phyloP scores from a whole-genome alignment of 2,888 invertebrate species.

The Quadriops clusia region DNA sequence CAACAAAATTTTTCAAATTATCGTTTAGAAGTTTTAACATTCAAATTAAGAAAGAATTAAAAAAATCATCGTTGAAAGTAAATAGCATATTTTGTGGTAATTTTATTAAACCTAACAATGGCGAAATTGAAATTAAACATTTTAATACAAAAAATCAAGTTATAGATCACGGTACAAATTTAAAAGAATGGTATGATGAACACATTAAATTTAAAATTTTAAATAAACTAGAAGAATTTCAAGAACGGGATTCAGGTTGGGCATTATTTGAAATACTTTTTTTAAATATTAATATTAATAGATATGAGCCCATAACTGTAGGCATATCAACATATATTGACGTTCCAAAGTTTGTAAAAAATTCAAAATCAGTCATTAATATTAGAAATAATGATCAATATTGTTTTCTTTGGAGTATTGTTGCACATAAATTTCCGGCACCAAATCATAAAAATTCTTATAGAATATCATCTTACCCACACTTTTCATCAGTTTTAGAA shows the following conservation, averaged over 20 bases:
- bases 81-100: conserved; percentile 13
- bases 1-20: conserved; percentile 4
- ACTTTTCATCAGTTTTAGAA: too few relatives aligned
- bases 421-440: conserved; percentile 11
- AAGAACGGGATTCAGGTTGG: conserved; percentile 19
- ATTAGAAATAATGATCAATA: conserved; percentile 18
- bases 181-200: conserved; percentile 14
- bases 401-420: conserved; percentile 18
- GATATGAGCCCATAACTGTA: conserved; percentile 10
- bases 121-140: conserved; percentile 15
- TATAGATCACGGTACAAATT: conserved; percentile 15
- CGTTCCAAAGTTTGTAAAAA: conserved; percentile 13
- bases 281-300: conserved; percentile 12
- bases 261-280: conserved; percentile 14
- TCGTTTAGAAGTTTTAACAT: conserved; percentile 11
- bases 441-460: too few relatives aligned
- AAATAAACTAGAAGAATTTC: conserved; percentile 17
- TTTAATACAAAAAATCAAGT: conserved; percentile 17
- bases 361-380: conserved; percentile 18
- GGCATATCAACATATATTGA: conserved; percentile 15
- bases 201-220: conserved; percentile 11
- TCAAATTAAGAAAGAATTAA: conserved; percentile 10
- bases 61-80: conserved; percentile 10
- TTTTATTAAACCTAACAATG: conserved; percentile 14
- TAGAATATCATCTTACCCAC: too few relatives aligned